Conservation (phyloP, 2,888 invertebrate genomes). For the Tricholauxania praeusta region DNA sequence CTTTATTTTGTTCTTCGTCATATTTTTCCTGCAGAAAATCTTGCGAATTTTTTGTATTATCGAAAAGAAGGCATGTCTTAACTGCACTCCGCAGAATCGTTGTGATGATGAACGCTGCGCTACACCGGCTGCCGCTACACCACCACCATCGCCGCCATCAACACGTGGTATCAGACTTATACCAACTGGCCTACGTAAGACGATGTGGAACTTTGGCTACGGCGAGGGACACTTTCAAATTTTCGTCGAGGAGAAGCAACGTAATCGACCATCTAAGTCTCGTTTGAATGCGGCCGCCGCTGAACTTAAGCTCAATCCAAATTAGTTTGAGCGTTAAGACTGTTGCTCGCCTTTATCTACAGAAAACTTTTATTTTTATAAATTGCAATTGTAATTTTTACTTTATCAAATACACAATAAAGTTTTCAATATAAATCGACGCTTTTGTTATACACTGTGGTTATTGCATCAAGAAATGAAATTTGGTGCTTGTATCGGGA, state of each 20-base stretch:
- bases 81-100: slow-evolving; percentile 36
- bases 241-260: slow-evolving; percentile 61
- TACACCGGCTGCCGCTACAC: slow-evolving; percentile 22
- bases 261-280: slow-evolving; percentile 49
- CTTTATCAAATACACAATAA: no score
- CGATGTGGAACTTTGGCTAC: slow-evolving; percentile 57
- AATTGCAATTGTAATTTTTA: no score
- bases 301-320: slow-evolving; percentile 56
- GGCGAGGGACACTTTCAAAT: slow-evolving; percentile 62
- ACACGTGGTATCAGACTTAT: slow-evolving; percentile 44
- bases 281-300: slow-evolving; percentile 57
- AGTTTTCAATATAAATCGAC: no score
- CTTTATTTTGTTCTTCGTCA: slow-evolving; percentile 55
- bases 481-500: no score
- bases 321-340: slow-evolving; percentile 24
- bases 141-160: slow-evolving; percentile 43
- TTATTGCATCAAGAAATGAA: no score
- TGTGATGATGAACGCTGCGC: slow-evolving; percentile 42
- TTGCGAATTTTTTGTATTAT: slow-evolving; percentile 57
- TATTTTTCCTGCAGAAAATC: slow-evolving; percentile 56
- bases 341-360: no score
- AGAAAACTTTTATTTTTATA: no score
- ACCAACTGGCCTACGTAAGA: slow-evolving; percentile 55
- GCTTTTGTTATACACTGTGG: no score
- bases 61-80: slow-evolving; percentile 50